phyloP scores from a whole-genome alignment of 2,888 invertebrate species.

The Agonopterix subpropinquella region DNA sequence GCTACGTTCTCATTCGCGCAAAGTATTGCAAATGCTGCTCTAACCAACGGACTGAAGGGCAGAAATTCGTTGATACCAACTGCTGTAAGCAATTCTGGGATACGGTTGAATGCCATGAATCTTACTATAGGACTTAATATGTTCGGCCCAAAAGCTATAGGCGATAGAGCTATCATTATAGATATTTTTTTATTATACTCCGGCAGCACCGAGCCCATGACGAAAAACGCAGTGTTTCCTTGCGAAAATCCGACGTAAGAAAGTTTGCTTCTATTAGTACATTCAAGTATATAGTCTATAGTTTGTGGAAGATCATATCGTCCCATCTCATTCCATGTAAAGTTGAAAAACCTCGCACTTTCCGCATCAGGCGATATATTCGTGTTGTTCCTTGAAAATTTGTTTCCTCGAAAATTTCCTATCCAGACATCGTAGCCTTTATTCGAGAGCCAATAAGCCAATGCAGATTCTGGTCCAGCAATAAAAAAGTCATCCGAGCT shows the following conservation, averaged over 20 bases:
- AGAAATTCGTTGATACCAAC: not conserved
- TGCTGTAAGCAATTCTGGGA: not conserved
- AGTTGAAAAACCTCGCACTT: conserved; percentile 70
- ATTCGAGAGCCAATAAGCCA: conserved; percentile 74
- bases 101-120: conserved; percentile 1
- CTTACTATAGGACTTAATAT: conserved; percentile 33
- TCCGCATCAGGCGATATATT: conserved; percentile 49
- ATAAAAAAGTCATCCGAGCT: conserved; percentile 83
- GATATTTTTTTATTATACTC: conserved; percentile 77
- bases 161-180: conserved; percentile 75
- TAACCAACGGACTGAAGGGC: not conserved
- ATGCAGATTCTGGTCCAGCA: conserved; percentile 70
- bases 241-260: conserved; percentile 85
- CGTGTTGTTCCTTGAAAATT: conserved; percentile 55
- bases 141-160: conserved; percentile 74
- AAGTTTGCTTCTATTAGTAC: conserved; percentile 70
- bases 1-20: not conserved
- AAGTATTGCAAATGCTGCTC: not conserved
- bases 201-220: conserved; percentile 74
- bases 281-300: conserved; percentile 78
- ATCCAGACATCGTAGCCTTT: conserved; percentile 83
- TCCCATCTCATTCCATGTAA: conserved; percentile 86
- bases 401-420: conserved; percentile 85
- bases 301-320: conserved; percentile 82
- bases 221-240: conserved; percentile 79